Conservation (phyloP, 2,797 vertebrate genomes). For the Trachops cirrhosus region DNA sequence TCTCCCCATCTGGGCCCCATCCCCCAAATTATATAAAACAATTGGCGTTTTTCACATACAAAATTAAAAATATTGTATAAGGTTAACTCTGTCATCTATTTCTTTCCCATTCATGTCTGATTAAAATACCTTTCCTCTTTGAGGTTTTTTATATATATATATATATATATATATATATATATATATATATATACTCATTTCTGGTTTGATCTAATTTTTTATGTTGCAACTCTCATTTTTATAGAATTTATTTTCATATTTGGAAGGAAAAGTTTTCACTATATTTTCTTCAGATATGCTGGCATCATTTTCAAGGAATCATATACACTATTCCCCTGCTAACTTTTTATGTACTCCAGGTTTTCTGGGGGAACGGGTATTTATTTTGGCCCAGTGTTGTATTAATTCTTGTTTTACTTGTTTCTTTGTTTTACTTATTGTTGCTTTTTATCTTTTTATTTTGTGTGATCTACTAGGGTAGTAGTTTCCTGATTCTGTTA, state of each 20-base stretch:
- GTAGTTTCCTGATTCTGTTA: not conserved
- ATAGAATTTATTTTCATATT: not conserved
- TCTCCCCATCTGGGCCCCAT: not conserved
- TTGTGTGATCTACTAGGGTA: not conserved
- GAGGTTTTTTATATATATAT: not conserved
- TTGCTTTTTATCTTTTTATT: not conserved
- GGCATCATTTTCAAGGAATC: not conserved
- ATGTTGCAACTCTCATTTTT: not conserved
- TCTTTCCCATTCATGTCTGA: not conserved
- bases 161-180: too few species aligned
- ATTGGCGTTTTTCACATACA: not conserved
- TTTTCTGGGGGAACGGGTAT: not conserved
- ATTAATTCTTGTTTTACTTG: not conserved
- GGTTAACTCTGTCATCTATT: not conserved
- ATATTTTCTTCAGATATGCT: not conserved
- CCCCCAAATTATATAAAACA: not conserved
- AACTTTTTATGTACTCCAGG: not conserved
- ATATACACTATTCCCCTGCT: not conserved
- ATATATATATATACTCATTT: not conserved
- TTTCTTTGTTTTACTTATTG: not conserved
- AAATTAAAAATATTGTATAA: not conserved
- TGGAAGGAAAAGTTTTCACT: not conserved
- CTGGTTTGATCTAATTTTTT: not conserved
- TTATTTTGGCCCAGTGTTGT: not conserved
- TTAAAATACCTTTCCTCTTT: constrained; percentile 2